A percentile compares a stretch with the other conserved stretches of the same genome.
These are phyloP conservation scores for Laupala kohalensis DNA, from an alignment of 1,140 invertebrate genomes.

Conservation along the genomic window DNA sequence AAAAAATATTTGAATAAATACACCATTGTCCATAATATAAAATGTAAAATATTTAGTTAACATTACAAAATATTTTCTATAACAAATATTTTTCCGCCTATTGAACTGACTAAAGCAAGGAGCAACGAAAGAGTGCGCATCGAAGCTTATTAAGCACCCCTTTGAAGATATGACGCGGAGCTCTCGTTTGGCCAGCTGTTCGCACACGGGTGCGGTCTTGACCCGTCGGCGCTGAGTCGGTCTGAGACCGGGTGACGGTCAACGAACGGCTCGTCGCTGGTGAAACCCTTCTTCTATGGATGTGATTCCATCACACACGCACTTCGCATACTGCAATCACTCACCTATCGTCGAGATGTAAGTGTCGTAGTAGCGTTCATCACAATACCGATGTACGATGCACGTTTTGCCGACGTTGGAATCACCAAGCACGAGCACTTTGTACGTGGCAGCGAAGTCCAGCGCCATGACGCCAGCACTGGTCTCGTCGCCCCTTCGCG, in stretches of 20 bases:
- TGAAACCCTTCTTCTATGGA: neutral
- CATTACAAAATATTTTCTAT: neutral
- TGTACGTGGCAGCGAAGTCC: slow-evolving; percentile 71
- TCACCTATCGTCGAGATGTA: slow-evolving; percentile 86
- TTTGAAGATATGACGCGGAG: no score
- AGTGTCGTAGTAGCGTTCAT: slow-evolving; percentile 79
- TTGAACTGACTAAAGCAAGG: no score
- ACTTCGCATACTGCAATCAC: slow-evolving; percentile 18
- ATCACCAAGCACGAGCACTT: slow-evolving; percentile 76
- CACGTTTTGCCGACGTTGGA: slow-evolving; percentile 88
- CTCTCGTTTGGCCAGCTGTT: no score
- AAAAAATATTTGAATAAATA: neutral
- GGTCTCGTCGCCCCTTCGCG: slow-evolving; percentile 11
- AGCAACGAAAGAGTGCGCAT: no score
- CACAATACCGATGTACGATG: slow-evolving; percentile 75
- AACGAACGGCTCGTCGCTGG: no score
- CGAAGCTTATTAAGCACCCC: no score
- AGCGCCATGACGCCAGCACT: slow-evolving; percentile 47
- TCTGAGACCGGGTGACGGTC: neutral
- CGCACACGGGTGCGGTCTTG: neutral
- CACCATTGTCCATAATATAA: neutral
- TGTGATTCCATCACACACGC: neutral
- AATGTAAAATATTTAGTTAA: neutral
- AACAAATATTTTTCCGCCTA: neutral
- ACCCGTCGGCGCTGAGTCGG: neutral